Conservation (phyloP, 1,140 invertebrate genomes). For the Myzus persicae region DNA sequence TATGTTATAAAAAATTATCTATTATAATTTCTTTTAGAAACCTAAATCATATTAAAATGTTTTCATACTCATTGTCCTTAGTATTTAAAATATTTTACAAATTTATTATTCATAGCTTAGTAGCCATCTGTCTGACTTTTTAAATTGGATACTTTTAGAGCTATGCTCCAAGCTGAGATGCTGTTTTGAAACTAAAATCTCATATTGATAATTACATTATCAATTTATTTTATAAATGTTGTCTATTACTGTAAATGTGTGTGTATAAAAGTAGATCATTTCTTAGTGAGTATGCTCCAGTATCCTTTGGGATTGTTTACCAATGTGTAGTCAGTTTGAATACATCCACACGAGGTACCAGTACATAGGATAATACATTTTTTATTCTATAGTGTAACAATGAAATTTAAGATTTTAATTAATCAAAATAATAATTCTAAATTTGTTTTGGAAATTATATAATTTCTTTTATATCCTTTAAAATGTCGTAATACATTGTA, state of each 20-base stretch:
- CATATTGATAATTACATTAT: background rate
- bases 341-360: too few species aligned
- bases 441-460: too few species aligned
- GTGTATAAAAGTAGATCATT: background rate
- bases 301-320: background rate
- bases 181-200: background rate
- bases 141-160: background rate
- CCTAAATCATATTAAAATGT: background rate
- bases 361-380: too few species aligned
- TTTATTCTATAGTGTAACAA: too few species aligned
- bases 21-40: background rate
- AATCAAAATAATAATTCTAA: too few species aligned
- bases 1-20: background rate
- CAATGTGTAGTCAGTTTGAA: background rate
- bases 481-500: background rate
- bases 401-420: too few species aligned
- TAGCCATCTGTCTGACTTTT: background rate
- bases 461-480: background rate
- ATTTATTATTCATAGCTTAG: background rate
- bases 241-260: background rate
- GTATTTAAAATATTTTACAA: background rate
- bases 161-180: background rate
- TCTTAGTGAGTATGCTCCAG: background rate
- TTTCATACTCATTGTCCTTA: background rate
- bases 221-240: background rate